Percentiles rank a stretch among this genome's conserved stretches.
Evolutionary conservation across 2,888 invertebrate genomes (phyloP).

Genomic region (Oscheius sp.): DNA sequence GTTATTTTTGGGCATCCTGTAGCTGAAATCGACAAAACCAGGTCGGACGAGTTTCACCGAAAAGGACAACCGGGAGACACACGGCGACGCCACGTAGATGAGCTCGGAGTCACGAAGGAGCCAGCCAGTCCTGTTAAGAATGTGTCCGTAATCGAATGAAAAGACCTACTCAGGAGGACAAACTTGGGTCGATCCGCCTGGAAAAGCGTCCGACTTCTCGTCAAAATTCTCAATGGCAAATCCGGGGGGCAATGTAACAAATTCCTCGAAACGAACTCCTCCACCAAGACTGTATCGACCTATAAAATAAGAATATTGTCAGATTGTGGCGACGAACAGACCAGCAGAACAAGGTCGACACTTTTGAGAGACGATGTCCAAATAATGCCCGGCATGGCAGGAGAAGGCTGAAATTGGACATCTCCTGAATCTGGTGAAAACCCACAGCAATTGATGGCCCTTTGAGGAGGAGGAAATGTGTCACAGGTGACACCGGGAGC

Average conservation of each 20-base stretch:
- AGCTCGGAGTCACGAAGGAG: conserved; percentile 75
- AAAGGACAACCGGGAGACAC: conserved; percentile 77
- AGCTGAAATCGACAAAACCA: conserved; percentile 77
- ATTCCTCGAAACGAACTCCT: conserved; percentile 77
- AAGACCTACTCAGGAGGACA: conserved; percentile 32
- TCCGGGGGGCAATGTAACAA: conserved; percentile 77
- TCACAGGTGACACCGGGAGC: conserved; percentile 67
- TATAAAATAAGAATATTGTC: no score
- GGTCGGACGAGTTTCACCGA: conserved; percentile 77
- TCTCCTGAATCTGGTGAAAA: neutral
- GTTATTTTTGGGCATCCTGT: conserved; percentile 62
- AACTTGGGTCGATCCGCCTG: neutral
- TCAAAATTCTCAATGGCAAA: conserved; percentile 69
- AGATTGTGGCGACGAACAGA: conserved; percentile 19
- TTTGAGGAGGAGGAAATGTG: conserved; percentile 75
- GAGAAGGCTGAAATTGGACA: conserved; percentile 74
- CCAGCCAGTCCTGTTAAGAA: conserved; percentile 75
- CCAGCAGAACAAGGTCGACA: conserved; percentile 76
- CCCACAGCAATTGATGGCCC: conserved; percentile 78
- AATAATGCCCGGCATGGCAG: conserved; percentile 77
- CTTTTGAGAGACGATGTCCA: conserved; percentile 76
- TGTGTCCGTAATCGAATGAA: neutral
- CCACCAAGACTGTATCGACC: conserved; percentile 78
- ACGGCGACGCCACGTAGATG: conserved; percentile 76
- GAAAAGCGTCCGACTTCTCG: conserved; percentile 27